phyloP scores from a whole-genome alignment of 2,797 vertebrate genomes.

The Sebastes flavidus region DNA sequence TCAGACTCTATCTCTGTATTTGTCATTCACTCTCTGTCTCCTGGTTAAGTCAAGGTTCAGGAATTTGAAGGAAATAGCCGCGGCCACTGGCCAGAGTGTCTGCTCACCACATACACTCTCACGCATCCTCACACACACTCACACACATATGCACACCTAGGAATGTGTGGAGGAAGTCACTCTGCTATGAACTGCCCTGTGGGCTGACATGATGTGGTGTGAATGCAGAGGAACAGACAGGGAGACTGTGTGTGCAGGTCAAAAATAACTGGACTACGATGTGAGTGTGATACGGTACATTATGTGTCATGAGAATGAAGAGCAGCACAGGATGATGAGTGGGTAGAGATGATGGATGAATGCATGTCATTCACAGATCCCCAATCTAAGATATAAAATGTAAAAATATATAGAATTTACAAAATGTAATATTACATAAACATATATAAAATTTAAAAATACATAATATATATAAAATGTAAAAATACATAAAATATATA shows the following conservation, averaged over 20 bases:
- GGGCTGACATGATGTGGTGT: slow-evolving; percentile 5
- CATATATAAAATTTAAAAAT: no score
- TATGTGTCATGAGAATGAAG: not conserved
- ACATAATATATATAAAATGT: no score
- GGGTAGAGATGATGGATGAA: not conserved
- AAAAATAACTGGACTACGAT: not conserved
- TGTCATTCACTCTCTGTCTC: slow-evolving; percentile 9
- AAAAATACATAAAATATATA: no score
- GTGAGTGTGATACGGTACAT: not conserved
- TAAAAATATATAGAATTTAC: no score
- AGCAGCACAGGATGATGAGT: not conserved
- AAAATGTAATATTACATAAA: no score
- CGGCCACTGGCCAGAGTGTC: slow-evolving; percentile 42
- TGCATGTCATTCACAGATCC: not conserved
- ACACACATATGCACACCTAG: slow-evolving; percentile 4
- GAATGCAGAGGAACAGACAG: slow-evolving; percentile 12
- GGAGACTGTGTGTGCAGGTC: not conserved
- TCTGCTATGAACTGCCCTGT: slow-evolving; percentile 17
- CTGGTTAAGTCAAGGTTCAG: slow-evolving; percentile 56
- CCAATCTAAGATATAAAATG: not conserved
- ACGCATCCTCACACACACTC: slow-evolving; percentile 8
- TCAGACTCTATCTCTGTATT: not conserved
- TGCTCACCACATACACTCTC: slow-evolving; percentile 38
- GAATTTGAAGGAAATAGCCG: slow-evolving; percentile 77
- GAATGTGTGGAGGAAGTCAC: slow-evolving; percentile 73